Percentiles rank a stretch among this genome's conserved stretches.
Conservation (phyloP, 2,797 vertebrate genomes). For the Pangasius djambal region DNA sequence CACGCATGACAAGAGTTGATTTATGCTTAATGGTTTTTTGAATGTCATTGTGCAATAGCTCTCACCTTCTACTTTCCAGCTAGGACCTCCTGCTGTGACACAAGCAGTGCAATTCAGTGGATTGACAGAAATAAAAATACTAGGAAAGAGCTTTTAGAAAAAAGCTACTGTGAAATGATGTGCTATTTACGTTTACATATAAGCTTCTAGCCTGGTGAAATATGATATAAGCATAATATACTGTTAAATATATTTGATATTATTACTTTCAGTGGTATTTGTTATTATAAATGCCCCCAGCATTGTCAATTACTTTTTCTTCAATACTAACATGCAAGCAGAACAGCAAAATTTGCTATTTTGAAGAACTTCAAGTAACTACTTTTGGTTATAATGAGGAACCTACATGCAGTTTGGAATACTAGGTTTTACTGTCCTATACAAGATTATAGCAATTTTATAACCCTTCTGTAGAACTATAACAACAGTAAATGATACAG, state of each 20-base stretch:
- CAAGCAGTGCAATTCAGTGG: constrained; percentile 76
- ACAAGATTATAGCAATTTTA: neutral
- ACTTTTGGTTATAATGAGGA: neutral
- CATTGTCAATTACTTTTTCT: neutral
- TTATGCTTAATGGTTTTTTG: constrained; percentile 75
- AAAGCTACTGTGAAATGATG: constrained; percentile 1
- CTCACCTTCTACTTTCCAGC: constrained; percentile 88
- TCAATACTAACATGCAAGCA: neutral
- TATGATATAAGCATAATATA: neutral
- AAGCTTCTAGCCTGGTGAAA: neutral
- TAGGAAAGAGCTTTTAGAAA: constrained; percentile 33
- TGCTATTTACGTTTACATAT: neutral
- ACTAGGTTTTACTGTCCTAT: neutral
- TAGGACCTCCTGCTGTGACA: constrained; percentile 83
- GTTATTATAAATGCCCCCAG: neutral
- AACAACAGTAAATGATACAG: neutral
- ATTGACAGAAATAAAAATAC: constrained; percentile 57
- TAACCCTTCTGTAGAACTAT: neutral
- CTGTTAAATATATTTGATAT: neutral
- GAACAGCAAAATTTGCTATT: neutral
- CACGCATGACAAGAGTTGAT: constrained; percentile 69
- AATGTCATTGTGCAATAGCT: constrained; percentile 67
- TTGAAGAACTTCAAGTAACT: neutral
- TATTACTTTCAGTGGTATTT: neutral
- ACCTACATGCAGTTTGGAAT: neutral